phyloP scores from a whole-genome alignment of 2,113 vertebrate genomes.

The Quiscalus mexicanus region DNA sequence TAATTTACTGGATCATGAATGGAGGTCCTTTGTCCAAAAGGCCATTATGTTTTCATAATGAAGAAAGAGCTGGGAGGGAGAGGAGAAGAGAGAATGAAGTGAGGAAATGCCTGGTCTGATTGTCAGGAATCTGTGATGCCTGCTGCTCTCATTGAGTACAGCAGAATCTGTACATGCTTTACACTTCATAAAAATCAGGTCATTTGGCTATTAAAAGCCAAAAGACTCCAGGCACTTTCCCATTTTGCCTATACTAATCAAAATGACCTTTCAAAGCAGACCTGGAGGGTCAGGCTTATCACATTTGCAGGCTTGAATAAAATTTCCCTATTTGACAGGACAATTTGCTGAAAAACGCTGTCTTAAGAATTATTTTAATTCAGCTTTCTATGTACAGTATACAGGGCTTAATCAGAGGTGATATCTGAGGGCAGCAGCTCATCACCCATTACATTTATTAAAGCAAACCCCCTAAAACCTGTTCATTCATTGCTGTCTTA shows the following conservation, averaged over 20 bases:
- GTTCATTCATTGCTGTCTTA: not conserved
- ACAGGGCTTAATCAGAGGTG: not conserved
- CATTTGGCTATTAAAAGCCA: not conserved
- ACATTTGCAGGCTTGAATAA: conserved; percentile 42
- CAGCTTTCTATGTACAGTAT: not conserved
- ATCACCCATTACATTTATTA: not conserved
- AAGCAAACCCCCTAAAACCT: not conserved
- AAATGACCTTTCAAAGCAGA: conserved; percentile 68
- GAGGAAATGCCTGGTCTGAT: not conserved
- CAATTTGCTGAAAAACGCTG: conserved; percentile 60
- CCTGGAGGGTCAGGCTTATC: conserved; percentile 61
- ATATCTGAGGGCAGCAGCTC: not conserved
- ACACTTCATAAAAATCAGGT: not conserved
- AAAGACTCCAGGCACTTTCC: not conserved
- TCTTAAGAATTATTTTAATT: conserved; percentile 27
- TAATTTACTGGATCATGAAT: conserved; percentile 35
- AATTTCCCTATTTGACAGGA: conserved; percentile 68
- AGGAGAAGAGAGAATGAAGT: not conserved
- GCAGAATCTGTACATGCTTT: not conserved
- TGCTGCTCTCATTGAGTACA: not conserved
- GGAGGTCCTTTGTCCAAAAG: conserved; percentile 54
- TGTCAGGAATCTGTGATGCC: not conserved
- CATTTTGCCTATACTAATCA: conserved; percentile 59
- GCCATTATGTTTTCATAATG: conserved; percentile 40
- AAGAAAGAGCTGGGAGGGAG: not conserved